Evolutionary conservation across 2,113 vertebrate genomes (phyloP).

Genomic region (Apaloderma vittatum): DNA sequence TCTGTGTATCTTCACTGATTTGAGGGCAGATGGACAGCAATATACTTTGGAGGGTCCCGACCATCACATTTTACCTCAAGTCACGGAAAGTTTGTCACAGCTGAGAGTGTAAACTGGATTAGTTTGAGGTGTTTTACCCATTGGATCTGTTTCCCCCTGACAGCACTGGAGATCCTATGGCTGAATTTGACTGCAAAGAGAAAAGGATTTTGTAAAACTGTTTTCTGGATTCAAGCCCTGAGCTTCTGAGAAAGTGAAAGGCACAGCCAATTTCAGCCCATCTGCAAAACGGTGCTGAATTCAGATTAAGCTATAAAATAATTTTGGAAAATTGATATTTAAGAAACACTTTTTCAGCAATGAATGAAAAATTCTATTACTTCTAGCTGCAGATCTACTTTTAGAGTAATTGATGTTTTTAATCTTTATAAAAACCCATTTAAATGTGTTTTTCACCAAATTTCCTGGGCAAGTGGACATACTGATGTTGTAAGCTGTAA

Average conservation of each 20-base stretch:
- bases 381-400: neutral
- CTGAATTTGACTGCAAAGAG: neutral
- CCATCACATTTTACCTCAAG: neutral
- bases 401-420: neutral
- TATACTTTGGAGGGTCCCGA: neutral
- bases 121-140: neutral
- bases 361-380: neutral
- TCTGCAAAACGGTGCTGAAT: constrained; percentile 3
- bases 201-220: constrained; percentile 5
- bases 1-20: neutral
- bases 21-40: neutral
- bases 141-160: neutral
- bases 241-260: constrained; percentile 10
- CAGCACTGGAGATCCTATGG: neutral
- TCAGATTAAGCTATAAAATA: neutral
- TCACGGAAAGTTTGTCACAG: neutral
- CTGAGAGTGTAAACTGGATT: neutral
- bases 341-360: neutral
- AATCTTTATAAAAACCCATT: neutral
- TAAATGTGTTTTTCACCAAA: neutral
- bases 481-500: neutral
- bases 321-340: neutral
- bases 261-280: constrained; percentile 6
- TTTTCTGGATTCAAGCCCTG: neutral
- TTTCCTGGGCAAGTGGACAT: neutral